These are phyloP conservation scores for Paragorgia papillata DNA, from an alignment of 92 coral and sea anemone species.

Conservation along the genomic window DNA sequence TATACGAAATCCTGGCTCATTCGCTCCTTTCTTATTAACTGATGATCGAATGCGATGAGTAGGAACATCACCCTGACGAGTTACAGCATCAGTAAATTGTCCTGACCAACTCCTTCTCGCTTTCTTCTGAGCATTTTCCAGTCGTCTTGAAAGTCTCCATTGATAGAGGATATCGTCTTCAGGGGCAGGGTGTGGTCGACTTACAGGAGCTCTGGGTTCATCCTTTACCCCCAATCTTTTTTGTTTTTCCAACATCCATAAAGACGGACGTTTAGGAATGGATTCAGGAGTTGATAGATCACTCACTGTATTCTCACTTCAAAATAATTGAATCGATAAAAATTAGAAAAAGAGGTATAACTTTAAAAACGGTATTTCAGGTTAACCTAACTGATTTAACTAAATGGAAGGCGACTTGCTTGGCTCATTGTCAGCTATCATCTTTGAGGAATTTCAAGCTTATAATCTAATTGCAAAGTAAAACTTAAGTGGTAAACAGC, in stretches of 20 bases:
- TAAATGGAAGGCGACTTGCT: too few species aligned
- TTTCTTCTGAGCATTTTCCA: constrained; percentile 87
- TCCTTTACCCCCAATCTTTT: not conserved
- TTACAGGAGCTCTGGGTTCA: constrained; percentile 15
- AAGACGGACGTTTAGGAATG: constrained; percentile 37
- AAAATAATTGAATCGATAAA: not conserved
- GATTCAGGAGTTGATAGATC: constrained; percentile 31
- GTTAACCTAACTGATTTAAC: too few species aligned
- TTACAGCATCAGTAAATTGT: not conserved
- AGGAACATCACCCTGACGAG: constrained; percentile 15
- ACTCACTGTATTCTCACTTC: constrained; percentile 33
- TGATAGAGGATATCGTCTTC: constrained; percentile 98
- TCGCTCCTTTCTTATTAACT: not conserved
- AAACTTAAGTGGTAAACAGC: too few species aligned
- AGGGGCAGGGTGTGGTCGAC: constrained; percentile 55
- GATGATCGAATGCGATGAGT: not conserved
- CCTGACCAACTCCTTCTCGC: constrained; percentile 41
- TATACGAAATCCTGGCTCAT: not conserved
- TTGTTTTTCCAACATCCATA: constrained; percentile 37
- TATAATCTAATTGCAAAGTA: too few species aligned
- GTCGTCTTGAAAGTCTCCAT: constrained; percentile 92
- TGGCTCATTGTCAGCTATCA: too few species aligned
- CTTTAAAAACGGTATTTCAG: not conserved
- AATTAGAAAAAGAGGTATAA: not conserved
- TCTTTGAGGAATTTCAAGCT: too few species aligned